Evolutionary conservation across 2,797 vertebrate genomes (phyloP), one percentile per base, ranked within the genome.

Genomic region (Limnodromus scolopaceus): DNA sequence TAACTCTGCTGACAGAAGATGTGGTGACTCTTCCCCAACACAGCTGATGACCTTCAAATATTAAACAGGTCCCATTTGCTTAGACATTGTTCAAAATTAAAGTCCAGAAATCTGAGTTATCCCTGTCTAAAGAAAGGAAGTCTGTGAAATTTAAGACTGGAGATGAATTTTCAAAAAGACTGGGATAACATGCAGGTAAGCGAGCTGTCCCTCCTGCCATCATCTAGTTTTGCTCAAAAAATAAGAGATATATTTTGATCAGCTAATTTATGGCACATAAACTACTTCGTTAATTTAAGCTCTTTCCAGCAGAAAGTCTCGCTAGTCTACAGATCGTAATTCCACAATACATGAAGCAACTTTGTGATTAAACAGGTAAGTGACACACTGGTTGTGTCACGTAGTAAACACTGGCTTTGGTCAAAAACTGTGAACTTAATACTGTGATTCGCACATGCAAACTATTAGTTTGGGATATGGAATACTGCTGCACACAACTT

Each of bases 341-440:
- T n/a, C 32, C 80, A 46, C 36, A 32, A 9, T 3, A 5, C 0
- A 17, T 1, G 53, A 49, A 88, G 57, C 30, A 70, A 58, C 30
- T 71, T 43, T 36, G 57, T 60, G 69, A 72, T 16, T 32, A 46
- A 80, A 12, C 46, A 76, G 46, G 25, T 83, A n/a, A 75, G 53
- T 2, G 74, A 38, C 71, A 60, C 34, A 1, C 25, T 36, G 49
- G 27, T 43, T 16, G 27, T 66, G 53, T 27, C 80, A 72, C 3
- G 0, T 12, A 34, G 88, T 39, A 69, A 88, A 78, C 45, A 10
- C 9, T 5, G 18, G 17, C 78, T 90, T 72, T 57, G 39, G 60
- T 72, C 48, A 58, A 69, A 92, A 95, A 10, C 63, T 72, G 69
- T 76, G 70, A 95, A 87, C 30, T 63, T 88, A 54, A 82, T 88